A percentile compares a stretch with the other conserved stretches of the same genome.
Conservation (phyloP, 2,888 invertebrate genomes). For the Oxyscelio sp. region DNA sequence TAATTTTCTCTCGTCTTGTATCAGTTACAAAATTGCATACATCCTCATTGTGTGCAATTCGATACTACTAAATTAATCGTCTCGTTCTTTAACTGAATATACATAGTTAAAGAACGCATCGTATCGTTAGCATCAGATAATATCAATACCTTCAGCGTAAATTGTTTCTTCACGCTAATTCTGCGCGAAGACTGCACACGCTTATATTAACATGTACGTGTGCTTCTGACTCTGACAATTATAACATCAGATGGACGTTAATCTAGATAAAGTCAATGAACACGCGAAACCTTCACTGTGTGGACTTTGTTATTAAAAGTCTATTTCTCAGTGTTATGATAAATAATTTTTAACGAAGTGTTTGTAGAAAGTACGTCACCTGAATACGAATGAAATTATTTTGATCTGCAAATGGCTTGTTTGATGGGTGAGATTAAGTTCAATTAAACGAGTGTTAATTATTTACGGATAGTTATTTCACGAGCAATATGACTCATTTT, state of each 20-base stretch:
- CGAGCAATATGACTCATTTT: no score
- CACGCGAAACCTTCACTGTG: slow-evolving; percentile 11
- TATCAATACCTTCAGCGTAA: slow-evolving; percentile 13
- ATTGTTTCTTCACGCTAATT: slow-evolving; percentile 21
- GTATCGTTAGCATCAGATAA: slow-evolving; percentile 17
- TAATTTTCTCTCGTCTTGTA: no score
- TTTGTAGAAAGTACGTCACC: no score
- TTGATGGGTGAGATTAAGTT: no score
- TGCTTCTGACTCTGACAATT: neutral
- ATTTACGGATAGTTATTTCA: no score
- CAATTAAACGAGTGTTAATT: no score
- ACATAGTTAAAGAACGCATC: neutral
- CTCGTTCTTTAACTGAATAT: no score
- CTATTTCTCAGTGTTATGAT: slow-evolving; percentile 8
- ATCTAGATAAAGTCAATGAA: slow-evolving; percentile 17
- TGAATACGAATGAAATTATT: no score
- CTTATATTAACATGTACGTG: neutral
- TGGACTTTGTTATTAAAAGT: neutral
- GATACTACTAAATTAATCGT: no score
- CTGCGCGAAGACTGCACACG: neutral
- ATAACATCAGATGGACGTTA: slow-evolving; percentile 18
- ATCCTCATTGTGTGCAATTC: no score
- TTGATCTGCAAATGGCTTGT: no score
- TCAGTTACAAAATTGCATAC: no score
- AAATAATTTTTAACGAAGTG: neutral